Percentiles rank a stretch among this genome's conserved stretches.
Conservation (phyloP, 2,113 vertebrate species). For the Chaetorhynchus papuensis region DNA sequence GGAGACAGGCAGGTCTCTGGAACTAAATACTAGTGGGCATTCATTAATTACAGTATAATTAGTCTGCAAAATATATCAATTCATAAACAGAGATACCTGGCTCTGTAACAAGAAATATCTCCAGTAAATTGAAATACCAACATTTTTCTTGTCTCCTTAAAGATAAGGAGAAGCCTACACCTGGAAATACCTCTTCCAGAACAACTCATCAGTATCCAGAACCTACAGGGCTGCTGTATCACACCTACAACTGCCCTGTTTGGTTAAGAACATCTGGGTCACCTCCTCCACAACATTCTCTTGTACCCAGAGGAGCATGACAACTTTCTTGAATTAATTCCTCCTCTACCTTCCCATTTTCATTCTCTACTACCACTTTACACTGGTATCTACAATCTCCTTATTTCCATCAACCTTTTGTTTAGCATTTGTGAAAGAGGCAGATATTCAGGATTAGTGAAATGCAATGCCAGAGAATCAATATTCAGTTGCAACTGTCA, state of each 20-base stretch:
- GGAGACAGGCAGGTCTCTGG: not conserved
- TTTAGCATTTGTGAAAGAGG: not conserved
- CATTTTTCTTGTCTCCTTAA: not conserved
- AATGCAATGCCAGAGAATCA: not conserved
- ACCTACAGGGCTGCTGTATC: not conserved
- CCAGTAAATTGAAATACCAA: not conserved
- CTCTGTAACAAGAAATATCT: not conserved
- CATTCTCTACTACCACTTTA: not conserved
- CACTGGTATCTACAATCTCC: not conserved
- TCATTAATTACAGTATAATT: not conserved
- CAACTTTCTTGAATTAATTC: not conserved
- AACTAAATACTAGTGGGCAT: not conserved
- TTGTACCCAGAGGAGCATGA: not conserved
- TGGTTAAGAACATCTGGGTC: not conserved
- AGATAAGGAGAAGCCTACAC: not conserved
- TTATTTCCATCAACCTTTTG: not conserved
- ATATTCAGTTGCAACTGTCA: not conserved
- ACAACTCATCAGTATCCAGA: not conserved
- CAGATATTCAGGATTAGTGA: not conserved
- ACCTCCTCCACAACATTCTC: not conserved
- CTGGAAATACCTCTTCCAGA: not conserved
- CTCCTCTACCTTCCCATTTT: not conserved
- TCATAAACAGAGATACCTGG: not conserved
- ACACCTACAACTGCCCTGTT: not conserved
- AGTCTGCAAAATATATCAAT: not conserved